phyloP scores from a whole-genome alignment of 2,888 invertebrate species.

The Lepetodrilus schrolli region DNA sequence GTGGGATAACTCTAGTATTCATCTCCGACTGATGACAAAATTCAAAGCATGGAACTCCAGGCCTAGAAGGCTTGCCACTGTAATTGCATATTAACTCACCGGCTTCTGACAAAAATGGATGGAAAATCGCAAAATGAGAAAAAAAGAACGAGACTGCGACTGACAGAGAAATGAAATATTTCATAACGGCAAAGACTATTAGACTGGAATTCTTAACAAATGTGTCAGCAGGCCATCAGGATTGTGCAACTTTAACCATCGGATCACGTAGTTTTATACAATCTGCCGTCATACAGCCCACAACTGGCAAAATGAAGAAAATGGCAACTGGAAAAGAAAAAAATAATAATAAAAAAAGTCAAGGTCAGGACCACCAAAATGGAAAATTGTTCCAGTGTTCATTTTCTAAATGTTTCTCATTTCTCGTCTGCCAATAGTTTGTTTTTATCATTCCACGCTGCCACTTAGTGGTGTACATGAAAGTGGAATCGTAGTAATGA shows the following conservation, averaged over 20 bases:
- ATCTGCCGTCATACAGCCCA: not conserved
- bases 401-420: not conserved
- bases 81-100: constrained; percentile 30
- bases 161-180: constrained; percentile 19
- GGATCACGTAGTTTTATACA: not conserved
- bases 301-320: not conserved
- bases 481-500: not conserved
- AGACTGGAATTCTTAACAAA: not conserved
- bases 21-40: constrained; percentile 25
- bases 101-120: constrained; percentile 17
- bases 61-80: not conserved
- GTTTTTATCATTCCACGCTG: not conserved
- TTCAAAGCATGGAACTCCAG: constrained; percentile 21
- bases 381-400: not conserved
- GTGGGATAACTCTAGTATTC: constrained; percentile 17
- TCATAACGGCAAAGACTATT: constrained; percentile 8
- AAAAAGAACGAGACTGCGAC: not conserved
- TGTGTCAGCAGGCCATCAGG: not conserved
- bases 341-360: not conserved
- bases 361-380: constrained; percentile 10
- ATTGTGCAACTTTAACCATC: not conserved
- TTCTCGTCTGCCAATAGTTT: not conserved
- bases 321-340: not conserved
- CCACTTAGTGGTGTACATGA: not conserved
- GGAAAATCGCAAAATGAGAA: constrained; percentile 26